Base-by-base conservation (phyloP, 2,888 invertebrate species). In the Rhabditophanes sp. region DNA sequence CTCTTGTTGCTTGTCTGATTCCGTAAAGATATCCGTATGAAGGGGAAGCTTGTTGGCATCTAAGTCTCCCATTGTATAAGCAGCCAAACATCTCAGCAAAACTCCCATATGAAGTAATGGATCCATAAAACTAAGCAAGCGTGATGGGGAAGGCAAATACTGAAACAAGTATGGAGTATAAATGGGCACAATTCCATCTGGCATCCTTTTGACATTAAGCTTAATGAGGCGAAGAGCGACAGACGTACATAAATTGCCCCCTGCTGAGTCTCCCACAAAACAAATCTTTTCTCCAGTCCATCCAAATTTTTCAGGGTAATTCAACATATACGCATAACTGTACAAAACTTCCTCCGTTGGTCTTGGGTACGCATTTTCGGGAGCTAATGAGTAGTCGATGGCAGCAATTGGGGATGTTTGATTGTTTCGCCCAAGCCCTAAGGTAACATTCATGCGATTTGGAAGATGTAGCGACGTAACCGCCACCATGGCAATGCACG, bases 401-500 rank as follows among this genome's bases (percentile, higher is more conserved):
- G 87, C 87, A 2, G 96, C 68, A 50, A 96, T 82, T 0, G 93
- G 90, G 33, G 81, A 76, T n/a, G 46, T 79, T 76, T 4, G 85
- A 66, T 9, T 76, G 75, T 30, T 77, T 74, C 0, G 88, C 85
- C 93, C 93, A 96, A 36, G 80, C 78, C 4, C 87, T 73, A 5
- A 96, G 71, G 67, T 93, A 96, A 1, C 80, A 54, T 67, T 90
- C 85, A 65, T 96, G 93, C 0, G 90, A 85, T 57, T 82, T 79
- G 0, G 90, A 88, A 28, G 84, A 85, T 65, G 90, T 90, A 0
- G 93, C 82, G 0, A 96, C 85, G 67, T 90, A 96, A 1, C 93
- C 96, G 15, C 93, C 96, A 7, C 96, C 96, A 65, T 96, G 96
- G 65, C 84, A 83, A 68, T 96, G 96, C 59, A 96, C 75, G 5